Base-by-base conservation (phyloP, 1,140 invertebrate genomes). In the Sitobion miscanthi region DNA sequence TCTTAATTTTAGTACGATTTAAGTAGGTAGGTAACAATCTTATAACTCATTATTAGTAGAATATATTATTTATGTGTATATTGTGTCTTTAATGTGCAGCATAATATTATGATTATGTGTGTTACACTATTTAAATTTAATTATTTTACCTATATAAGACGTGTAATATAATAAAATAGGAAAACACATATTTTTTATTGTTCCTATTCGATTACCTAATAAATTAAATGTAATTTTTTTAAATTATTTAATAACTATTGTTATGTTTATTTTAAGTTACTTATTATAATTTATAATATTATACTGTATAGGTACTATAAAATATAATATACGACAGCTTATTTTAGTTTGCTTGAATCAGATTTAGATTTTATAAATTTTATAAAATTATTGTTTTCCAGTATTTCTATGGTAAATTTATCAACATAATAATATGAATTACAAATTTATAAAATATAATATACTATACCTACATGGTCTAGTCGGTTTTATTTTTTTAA, bases 121-220 rank as follows among this genome's bases (percentile, higher is more conserved):
- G 42, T 45, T 85, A 85, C 23, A 45, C 83, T 25, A 85, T 85
- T 85, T 85, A 11, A 85, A 85, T 85, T 85, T 85, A 49, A 47
- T 49, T 49, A 87, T 6, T 21, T 54, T 54, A 20, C 49, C 49
- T 49, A 47, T 49, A 47, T 45, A 47, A 30, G 23, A 87, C 38
- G 85, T 47, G 42, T 87, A 87, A 87, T 47, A 38, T 87, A 47
- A 38, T 87, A 49, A 35, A 49, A 87, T 49, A 87, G 45, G 86
- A 87, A 49, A n/a, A 87, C 42, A 49, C 86, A 87, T 17, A 87
- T n/a, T 87, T 77, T 85, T 25, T 85, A 85, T 85, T 87, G 86
- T 87, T 87, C 86, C 86, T 87, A 87, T 87, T 87, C 86, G 86
- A 49, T 87, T 87, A 47, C 14, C 86, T 49, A 49, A 87, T 87